Evolutionary conservation across 2,888 invertebrate species (phyloP).

Genomic region (Monoplex corrugatus): DNA sequence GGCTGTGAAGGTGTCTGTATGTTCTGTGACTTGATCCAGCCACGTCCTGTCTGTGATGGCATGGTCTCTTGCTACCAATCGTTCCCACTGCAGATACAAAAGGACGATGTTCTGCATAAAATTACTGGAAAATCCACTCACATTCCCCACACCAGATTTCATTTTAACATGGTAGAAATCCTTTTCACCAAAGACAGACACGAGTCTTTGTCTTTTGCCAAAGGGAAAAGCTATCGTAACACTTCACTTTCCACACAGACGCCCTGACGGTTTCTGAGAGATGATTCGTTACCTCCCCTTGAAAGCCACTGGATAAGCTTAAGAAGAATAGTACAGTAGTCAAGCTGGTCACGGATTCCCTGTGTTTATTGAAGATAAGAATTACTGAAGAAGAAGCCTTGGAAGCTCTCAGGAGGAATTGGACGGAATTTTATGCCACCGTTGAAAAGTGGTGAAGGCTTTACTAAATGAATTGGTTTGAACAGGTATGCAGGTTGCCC

Average conservation of each 20-base stretch:
- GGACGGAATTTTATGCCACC: too few relatives aligned
- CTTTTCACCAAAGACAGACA: conserved; percentile 43
- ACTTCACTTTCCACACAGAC: conserved; percentile 28
- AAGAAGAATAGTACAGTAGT: background rate
- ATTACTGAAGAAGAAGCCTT: too few relatives aligned
- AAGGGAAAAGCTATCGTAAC: conserved; percentile 45
- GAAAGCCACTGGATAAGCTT: background rate
- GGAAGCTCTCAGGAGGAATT: too few relatives aligned
- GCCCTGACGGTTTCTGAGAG: background rate
- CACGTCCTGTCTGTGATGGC: conserved; percentile 17
- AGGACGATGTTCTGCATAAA: background rate
- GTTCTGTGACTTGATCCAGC: conserved; percentile 9
- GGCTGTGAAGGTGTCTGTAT: conserved; percentile 16
- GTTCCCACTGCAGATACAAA: background rate
- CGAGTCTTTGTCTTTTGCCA: conserved; percentile 10
- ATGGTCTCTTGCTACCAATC: conserved; percentile 22
- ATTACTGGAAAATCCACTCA: conserved; percentile 44
- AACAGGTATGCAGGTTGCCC: conserved; percentile 26
- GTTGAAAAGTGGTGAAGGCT: background rate
- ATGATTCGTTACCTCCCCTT: background rate
- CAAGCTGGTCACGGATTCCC: conserved; percentile 29
- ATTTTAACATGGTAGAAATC: conserved; percentile 39
- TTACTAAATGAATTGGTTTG: conserved; percentile 10
- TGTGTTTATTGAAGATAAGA: too few relatives aligned
- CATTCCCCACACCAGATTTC: background rate